phyloP scores from a whole-genome alignment of 2,113 vertebrate genomes.

The Orientallactaga bullata region DNA sequence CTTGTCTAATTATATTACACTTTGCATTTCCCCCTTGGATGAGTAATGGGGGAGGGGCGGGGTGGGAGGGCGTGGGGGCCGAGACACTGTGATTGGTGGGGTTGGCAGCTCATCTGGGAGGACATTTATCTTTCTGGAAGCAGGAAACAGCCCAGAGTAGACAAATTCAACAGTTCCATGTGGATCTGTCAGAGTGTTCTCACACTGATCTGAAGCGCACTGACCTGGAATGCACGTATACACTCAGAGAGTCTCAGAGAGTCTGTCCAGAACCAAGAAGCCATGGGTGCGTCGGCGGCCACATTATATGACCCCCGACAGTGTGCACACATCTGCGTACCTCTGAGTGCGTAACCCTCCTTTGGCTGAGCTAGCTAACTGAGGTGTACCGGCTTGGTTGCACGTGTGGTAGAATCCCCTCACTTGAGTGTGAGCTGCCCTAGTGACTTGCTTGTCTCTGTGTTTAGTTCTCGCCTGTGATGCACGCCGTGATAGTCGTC shows the following conservation, averaged over 20 bases:
- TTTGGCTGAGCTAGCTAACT: neutral
- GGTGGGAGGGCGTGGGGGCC: conserved; percentile 87
- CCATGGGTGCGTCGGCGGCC: neutral
- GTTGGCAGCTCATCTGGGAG: conserved; percentile 92
- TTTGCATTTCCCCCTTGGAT: conserved; percentile 93
- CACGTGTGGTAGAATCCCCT: no score
- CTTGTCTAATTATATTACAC: conserved; percentile 97
- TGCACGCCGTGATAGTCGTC: no score
- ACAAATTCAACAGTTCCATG: neutral
- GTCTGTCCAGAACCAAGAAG: neutral
- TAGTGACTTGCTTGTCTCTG: no score
- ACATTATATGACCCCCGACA: no score
- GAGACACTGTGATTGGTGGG: conserved; percentile 93
- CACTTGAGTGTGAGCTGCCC: no score
- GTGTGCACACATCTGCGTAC: neutral
- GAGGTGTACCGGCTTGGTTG: neutral
- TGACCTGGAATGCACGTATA: no score
- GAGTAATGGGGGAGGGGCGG: conserved; percentile 92
- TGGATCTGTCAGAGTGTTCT: neutral
- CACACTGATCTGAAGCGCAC: rapidly evolving
- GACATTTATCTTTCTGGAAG: conserved; percentile 92
- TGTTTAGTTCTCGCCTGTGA: no score
- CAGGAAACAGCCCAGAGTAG: conserved; percentile 48
- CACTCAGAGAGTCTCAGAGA: neutral
- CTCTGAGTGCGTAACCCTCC: neutral